phyloP scores from a whole-genome alignment of 2,113 vertebrate species.

The Ctenodactylus gundi region DNA sequence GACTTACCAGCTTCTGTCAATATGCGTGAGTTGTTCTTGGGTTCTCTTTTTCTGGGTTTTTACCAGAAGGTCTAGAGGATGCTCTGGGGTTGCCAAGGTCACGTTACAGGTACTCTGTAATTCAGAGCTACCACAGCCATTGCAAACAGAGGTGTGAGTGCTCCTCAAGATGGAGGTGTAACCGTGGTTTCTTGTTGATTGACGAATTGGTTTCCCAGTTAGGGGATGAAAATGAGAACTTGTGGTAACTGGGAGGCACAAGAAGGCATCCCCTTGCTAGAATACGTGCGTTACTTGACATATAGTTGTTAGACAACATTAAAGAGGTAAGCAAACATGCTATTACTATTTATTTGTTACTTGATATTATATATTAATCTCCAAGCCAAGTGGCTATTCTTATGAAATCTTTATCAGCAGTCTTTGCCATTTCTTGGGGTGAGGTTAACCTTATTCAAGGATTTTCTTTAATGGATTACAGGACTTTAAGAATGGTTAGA shows the following conservation, averaged over 20 bases:
- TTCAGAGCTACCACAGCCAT: constrained; percentile 90
- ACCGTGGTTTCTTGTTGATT: constrained; percentile 92
- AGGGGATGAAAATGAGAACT: constrained; percentile 86
- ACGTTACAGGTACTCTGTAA: constrained; percentile 90
- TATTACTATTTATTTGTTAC: constrained; percentile 93
- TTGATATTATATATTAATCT: constrained; percentile 93
- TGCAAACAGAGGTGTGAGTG: constrained; percentile 90
- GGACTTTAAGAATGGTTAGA: constrained; percentile 93
- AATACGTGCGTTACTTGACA: constrained; percentile 93
- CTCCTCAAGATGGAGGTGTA: constrained; percentile 92
- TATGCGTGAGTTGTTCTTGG: constrained; percentile 95
- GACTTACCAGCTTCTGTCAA: constrained; percentile 89
- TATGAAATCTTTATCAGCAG: constrained; percentile 92
- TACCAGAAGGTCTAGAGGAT: constrained; percentile 92
- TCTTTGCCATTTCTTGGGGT: constrained; percentile 92
- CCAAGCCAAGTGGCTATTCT: constrained; percentile 89
- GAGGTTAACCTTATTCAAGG: constrained; percentile 94
- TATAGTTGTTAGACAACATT: constrained; percentile 91
- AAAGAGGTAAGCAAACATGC: constrained; percentile 91
- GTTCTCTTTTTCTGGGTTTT: constrained; percentile 93
- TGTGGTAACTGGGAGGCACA: constrained; percentile 93
- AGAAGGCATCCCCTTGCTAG: constrained; percentile 93
- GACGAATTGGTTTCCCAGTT: constrained; percentile 92
- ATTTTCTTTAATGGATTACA: constrained; percentile 95
- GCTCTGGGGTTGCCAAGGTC: constrained; percentile 89